A percentile compares a stretch with the other conserved stretches of the same genome.
Evolutionary conservation across 2,113 vertebrate genomes (phyloP).

Genomic region (Condylura cristata): DNA sequence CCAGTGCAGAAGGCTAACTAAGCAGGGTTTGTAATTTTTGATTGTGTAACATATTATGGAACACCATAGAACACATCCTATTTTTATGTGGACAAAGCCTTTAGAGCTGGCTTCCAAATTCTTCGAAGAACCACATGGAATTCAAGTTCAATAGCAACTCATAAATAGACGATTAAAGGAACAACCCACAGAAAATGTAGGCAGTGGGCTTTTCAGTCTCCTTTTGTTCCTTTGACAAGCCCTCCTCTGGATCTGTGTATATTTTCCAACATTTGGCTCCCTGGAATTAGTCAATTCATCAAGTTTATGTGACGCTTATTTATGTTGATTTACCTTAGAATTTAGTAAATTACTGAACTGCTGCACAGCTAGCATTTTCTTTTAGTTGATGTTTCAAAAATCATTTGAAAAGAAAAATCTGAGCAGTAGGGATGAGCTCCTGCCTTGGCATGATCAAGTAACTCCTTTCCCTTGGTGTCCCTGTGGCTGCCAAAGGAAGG

Average conservation of each 20-base stretch:
- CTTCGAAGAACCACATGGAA: not conserved
- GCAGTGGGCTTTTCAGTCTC: not conserved
- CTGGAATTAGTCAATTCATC: not conserved
- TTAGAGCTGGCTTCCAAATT: not conserved
- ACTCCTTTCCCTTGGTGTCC: not conserved
- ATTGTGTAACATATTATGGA: not conserved
- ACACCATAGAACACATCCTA: not conserved
- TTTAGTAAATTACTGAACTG: not conserved
- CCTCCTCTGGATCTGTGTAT: not conserved
- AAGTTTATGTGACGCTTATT: not conserved
- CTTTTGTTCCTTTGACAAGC: not conserved
- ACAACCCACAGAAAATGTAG: not conserved
- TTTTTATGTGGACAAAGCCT: not conserved
- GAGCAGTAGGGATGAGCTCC: not conserved
- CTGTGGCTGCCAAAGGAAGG: not conserved
- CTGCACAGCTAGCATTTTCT: not conserved
- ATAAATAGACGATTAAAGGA: not conserved
- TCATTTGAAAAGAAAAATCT: not conserved
- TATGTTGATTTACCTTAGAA: not conserved
- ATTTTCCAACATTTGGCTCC: not conserved
- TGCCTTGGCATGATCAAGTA: not conserved
- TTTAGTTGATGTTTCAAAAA: not conserved
- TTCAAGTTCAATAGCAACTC: not conserved
- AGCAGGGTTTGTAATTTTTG: not conserved
- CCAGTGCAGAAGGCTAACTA: not conserved